Base-by-base conservation (phyloP, 2,888 invertebrate genomes). In the Sesia apiformis region DNA sequence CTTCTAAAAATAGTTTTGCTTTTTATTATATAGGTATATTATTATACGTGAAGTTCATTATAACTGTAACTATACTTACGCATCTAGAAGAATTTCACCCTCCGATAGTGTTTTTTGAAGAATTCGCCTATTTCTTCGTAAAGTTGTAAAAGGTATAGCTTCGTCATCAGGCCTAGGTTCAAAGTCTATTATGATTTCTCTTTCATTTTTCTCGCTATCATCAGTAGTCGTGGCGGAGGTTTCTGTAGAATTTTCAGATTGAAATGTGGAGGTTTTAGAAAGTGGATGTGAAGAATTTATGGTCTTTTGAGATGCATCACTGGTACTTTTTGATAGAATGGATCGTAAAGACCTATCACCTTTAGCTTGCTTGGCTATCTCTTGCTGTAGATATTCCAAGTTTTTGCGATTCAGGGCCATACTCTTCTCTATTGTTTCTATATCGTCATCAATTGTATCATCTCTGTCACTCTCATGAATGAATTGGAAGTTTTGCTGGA, bases 161-260 rank as follows among this genome's bases (percentile, higher is more conserved):
- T 92, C 92, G 50, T 91, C 91, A 53, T 92, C 92, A 7, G 92
- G 84, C 59, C 93, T 91, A 4, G 96, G 96, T 80, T 96, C 96
- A 75, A 96, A 96, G 74, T 96, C 95, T 62, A 96, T 96, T 59
- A 96, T 93, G 56, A 96, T 96, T 83, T 96, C 96, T 65, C 92
- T 92, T 74, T 94, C 94, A 67, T 93, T 93, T 64, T 92, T 91
- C 60, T 92, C 90, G 73, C 91, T 89, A 52, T 90, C 90, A 60
- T 88, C 89, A 38, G 90, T 90, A 6, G 90, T 90, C 3, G 90
- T 90, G 3, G 81, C 87, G 5, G 90, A 90, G 42, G 88, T 90
- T 74, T 90, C 90, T 42, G 90, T 90, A 0, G 90, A 90, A 58
- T 87, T 85, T 63, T 90, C 90, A n/a, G 90, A 90, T 76, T 90